Evolutionary conservation across 2,797 vertebrate species (phyloP).

Genomic region (Fistularia commersonii): DNA sequence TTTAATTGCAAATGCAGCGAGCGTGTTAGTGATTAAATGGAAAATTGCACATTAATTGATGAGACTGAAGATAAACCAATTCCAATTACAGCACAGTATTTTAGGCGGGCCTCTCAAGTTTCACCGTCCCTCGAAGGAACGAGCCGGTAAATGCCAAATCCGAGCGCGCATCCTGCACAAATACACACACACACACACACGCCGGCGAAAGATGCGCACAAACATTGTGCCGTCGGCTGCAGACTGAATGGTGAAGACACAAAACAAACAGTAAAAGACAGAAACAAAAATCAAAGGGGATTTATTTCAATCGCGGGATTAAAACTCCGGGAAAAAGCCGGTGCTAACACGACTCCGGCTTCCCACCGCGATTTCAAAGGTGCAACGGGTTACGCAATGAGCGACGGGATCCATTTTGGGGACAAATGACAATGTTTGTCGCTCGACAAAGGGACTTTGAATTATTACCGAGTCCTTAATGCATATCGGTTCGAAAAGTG

Average conservation of each 20-base stretch:
- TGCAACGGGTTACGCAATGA: constrained; percentile 5
- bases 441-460: constrained; percentile 62
- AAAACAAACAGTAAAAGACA: too few relatives aligned
- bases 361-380: constrained; percentile 13
- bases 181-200: constrained; percentile 28
- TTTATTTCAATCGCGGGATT: too few relatives aligned
- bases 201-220: constrained; percentile 2
- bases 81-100: constrained; percentile 82
- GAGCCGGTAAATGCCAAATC: constrained; percentile 61
- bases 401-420: constrained; percentile 34
- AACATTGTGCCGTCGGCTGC: constrained; percentile 22
- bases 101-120: constrained; percentile 77
- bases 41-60: constrained; percentile 88
- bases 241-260: too few relatives aligned
- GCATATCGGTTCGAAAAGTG: constrained; percentile 60
- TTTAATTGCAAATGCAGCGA: constrained; percentile 84
- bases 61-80: constrained; percentile 83
- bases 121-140: constrained; percentile 74
- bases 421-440: constrained; percentile 63
- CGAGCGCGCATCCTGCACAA: constrained; percentile 54
- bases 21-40: constrained; percentile 84
- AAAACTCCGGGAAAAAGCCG: too few relatives aligned
- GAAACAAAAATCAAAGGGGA: too few relatives aligned
- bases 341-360: too few relatives aligned
- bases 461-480: constrained; percentile 62